Conservation (phyloP, 2,113 vertebrate genomes). For the Haliaeetus leucogaster region DNA sequence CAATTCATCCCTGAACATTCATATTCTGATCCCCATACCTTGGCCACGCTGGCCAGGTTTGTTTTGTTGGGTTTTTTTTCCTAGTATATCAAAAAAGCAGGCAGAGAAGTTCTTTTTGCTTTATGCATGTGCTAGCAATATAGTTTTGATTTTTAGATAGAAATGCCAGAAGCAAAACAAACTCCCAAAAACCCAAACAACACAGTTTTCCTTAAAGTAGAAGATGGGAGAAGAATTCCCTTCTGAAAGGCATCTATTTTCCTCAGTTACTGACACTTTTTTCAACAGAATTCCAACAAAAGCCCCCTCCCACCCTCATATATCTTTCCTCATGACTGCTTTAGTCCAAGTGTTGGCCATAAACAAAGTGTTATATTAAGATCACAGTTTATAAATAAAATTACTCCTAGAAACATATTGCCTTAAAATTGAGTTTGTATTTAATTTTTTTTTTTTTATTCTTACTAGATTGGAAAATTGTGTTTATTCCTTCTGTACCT, state of each 20-base stretch:
- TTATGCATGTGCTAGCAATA: not conserved
- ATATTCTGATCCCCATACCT: not conserved
- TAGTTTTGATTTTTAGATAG: not conserved
- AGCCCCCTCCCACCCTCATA: fast-evolving
- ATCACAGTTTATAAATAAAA: not conserved
- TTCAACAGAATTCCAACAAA: not conserved
- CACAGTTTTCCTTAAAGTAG: not conserved
- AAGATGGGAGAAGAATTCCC: not conserved
- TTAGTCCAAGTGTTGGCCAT: not conserved
- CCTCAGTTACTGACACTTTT: not conserved
- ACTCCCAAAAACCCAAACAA: fast-evolving
- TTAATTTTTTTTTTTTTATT: not conserved
- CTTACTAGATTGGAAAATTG: not conserved
- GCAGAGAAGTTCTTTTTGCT: not conserved
- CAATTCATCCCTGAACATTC: not conserved
- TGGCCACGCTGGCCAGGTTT: too few species aligned
- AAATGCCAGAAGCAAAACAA: not conserved
- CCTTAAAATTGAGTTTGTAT: not conserved
- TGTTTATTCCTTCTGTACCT: not conserved
- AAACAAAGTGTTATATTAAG: not conserved
- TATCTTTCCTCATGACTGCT: not conserved
- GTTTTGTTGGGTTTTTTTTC: too few species aligned
- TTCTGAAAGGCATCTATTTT: not conserved
- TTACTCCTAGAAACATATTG: not conserved
- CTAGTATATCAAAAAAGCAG: not conserved